Evolutionary conservation across 2,113 vertebrate genomes (phyloP).

Genomic region (Coreoperca whiteheadi): DNA sequence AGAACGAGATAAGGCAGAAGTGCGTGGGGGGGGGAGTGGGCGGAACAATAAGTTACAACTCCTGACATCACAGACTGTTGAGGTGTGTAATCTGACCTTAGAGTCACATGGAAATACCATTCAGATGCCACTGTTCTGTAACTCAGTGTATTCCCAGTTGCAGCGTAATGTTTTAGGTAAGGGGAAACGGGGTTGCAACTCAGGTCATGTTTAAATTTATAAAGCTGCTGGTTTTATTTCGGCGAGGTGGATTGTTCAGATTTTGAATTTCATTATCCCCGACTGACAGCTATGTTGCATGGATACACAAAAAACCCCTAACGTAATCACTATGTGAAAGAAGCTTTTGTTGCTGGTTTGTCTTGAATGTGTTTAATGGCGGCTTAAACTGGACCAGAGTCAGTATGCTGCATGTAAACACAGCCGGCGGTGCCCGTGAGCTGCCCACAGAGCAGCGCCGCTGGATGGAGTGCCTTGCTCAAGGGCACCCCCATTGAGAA

Average conservation of each 20-base stretch:
- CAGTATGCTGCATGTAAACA: slow-evolving; percentile 26
- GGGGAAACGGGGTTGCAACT: slow-evolving; percentile 2
- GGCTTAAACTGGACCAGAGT: slow-evolving; percentile 8
- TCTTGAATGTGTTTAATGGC: not conserved
- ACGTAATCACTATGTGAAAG: not conserved
- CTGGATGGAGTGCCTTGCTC: slow-evolving; percentile 15
- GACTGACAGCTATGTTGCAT: slow-evolving; percentile 16
- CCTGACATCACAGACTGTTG: not conserved
- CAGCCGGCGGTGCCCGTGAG: not conserved
- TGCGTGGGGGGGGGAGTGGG: not conserved
- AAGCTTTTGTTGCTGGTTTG: not conserved
- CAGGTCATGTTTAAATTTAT: slow-evolving; percentile 14
- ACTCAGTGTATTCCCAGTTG: not conserved
- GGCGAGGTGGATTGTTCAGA: not conserved
- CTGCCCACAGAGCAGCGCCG: not conserved
- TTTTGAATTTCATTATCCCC: not conserved
- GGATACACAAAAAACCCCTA: not conserved
- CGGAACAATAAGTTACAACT: not conserved
- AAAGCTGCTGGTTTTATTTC: slow-evolving; percentile 10
- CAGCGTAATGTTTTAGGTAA: slow-evolving; percentile 10
- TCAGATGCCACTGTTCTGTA: not conserved
- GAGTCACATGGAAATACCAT: not conserved
- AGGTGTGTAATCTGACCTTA: not conserved
- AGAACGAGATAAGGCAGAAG: not conserved
- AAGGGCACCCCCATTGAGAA: not conserved